Base-by-base conservation (phyloP, 1,140 invertebrate species). In the Drosophila santomea region DNA sequence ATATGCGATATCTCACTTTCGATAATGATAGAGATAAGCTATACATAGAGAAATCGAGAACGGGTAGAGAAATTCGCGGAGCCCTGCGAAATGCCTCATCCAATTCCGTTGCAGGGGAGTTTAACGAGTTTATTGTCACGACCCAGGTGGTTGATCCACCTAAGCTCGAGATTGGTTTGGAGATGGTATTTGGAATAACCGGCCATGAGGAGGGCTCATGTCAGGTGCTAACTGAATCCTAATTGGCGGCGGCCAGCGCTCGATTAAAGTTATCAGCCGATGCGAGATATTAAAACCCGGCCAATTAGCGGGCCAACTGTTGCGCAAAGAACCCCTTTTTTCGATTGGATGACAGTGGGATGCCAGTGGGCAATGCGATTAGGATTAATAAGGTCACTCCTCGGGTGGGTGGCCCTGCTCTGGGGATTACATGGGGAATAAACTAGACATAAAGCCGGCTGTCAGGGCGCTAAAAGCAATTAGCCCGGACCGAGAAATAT, bases 381-480 rank as follows among this genome's bases (percentile, higher is more conserved):
- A 84, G 71, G 55, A 60, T 76, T 84, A 83, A 76, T 80, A 79
- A 79, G 82, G 80, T 84, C 75, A 75, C 71, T 50, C 38, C 59
- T 43, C 41, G 23, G 23, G 1, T 2, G 17, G 17, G 17, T 17
- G 17, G 17, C 17, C 17, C 17, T 17, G 17, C 17, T 17, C 17
- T 51, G 38, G 54, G 51, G 54, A 72, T 60, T 83, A 51, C 76
- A 80, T 83, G 3, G 43, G 43, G 77, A 71, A 79, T 58, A 83
- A 85, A 28, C 63, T 83, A 76, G 74, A 78, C 66, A 75, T 58
- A 88, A 85, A 77, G 69, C 74, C 48, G 71, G 50, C 78, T 84
- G 83, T 85, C 74, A 80, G 68, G 59, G 78, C 64, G 78, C 78
- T 83, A 89, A 89, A 83, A 80, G 80, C 83, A 86, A 86, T 86